Evolutionary conservation across 2,113 vertebrate species (phyloP).

Genomic region (Mustela nigripes): DNA sequence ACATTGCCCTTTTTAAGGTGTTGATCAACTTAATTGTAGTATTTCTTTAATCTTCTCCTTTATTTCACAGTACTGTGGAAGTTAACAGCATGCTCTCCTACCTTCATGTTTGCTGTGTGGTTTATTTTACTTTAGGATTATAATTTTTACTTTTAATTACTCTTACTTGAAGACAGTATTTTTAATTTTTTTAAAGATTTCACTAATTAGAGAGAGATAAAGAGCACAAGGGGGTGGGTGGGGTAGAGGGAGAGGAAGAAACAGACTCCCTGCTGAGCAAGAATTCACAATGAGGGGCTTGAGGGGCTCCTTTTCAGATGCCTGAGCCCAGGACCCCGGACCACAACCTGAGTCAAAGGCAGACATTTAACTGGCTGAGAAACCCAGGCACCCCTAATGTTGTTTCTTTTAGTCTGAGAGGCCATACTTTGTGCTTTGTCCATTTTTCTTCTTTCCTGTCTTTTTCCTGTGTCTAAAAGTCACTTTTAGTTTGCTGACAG

Average conservation of each 20-base stretch:
- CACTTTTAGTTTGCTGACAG: not conserved
- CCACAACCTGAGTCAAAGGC: not conserved
- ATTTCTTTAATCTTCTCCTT: no score
- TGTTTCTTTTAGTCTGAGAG: not conserved
- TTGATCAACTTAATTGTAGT: not conserved
- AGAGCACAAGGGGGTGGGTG: not conserved
- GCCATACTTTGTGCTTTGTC: not conserved
- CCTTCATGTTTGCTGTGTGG: no score
- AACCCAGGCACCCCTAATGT: not conserved
- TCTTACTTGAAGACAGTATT: not conserved
- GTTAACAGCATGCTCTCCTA: not conserved
- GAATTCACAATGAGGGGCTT: not conserved
- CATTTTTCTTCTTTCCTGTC: not conserved
- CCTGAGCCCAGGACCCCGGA: not conserved
- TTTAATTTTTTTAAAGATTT: not conserved
- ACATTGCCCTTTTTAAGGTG: not conserved
- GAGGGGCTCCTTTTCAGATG: not conserved
- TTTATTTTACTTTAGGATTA: not conserved
- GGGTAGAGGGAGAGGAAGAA: not conserved
- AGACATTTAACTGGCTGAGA: not conserved
- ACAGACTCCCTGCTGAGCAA: not conserved
- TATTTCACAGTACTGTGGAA: not conserved
- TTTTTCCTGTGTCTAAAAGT: not conserved
- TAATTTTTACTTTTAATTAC: not conserved
- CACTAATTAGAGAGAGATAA: not conserved